phyloP scores from a whole-genome alignment of 2,797 vertebrate genomes.

The Lutjanus campechanus region DNA sequence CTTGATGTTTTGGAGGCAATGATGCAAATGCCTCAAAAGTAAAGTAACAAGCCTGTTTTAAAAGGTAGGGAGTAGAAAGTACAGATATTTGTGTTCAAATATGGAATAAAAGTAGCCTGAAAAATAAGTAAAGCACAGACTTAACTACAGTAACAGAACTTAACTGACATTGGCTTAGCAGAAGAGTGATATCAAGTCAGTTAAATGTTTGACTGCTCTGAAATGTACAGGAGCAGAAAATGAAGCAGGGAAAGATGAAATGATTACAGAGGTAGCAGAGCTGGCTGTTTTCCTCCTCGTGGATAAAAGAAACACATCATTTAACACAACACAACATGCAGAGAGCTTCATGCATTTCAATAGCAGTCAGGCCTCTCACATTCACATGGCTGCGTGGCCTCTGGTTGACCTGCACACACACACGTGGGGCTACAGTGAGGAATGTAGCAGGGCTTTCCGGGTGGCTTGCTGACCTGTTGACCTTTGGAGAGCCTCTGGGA shows the following conservation, averaged over 20 bases:
- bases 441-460: slow-evolving; percentile 76
- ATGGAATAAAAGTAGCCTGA: too few relatives aligned
- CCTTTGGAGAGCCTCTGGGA: slow-evolving; percentile 87
- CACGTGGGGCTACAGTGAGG: slow-evolving; percentile 56
- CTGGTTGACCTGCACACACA: slow-evolving; percentile 52
- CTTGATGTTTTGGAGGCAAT: too few relatives aligned
- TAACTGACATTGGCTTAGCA: too few relatives aligned
- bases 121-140: too few relatives aligned
- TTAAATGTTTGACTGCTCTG: background rate
- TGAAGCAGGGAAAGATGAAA: slow-evolving; percentile 3
- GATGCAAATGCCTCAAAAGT: too few relatives aligned
- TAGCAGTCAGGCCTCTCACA: slow-evolving; percentile 22
- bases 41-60: too few relatives aligned
- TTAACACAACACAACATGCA: slow-evolving; percentile 22
- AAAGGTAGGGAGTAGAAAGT: too few relatives aligned
- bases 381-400: slow-evolving; percentile 55
- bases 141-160: too few relatives aligned
- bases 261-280: background rate
- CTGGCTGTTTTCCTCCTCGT: background rate
- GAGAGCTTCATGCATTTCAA: slow-evolving; percentile 50
- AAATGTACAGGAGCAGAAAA: background rate
- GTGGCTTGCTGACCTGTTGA: slow-evolving; percentile 88
- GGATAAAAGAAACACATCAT: slow-evolving; percentile 25
- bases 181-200: too few relatives aligned
- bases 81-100: too few relatives aligned